Evolutionary conservation across 2,888 invertebrate genomes (phyloP), one percentile per base, ranked within the genome.

Genomic region (Thalpophila matura): DNA sequence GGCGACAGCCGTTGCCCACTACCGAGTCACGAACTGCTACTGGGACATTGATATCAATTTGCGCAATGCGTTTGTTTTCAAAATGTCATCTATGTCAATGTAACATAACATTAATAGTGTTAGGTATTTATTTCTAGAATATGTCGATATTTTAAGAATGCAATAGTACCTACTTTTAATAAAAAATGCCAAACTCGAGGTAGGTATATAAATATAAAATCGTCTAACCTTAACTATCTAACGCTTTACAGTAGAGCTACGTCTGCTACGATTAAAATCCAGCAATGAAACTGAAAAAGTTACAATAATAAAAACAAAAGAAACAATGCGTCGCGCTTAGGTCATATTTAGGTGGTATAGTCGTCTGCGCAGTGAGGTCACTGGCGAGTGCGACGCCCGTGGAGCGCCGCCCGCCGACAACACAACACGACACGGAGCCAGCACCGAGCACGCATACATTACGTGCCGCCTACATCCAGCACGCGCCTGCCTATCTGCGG

Each of bases 391-490:
- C 89, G 90, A 84, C 86, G 89, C 79, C 86, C 87, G 89, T 82
- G 79, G 80, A 76, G 72, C 74, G 74, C 63, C 72, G 61, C 55
- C 77, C n/a, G n/a, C n/a, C n/a, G 83, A 86, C 90, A 88, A 86
- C 86, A 86, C 90, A 88, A 86, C 86, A 86, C 87, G 87, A 85
- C 85, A 85, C 77, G 83, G 86, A 85, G 85, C 83, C 81, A 80
- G 74, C 81, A 79, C 80, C 86, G 89, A 89, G 84, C 93, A 92
- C 92, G 92, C 92, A 89, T 88, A 88, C 86, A 89, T 89, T 89
- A 89, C 92, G 89, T 93, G 92, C 89, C 90, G 86, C 89, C 89
- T 89, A 91, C 90, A 86, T 84, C 84, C 86, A 87, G 70, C 71
- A 71, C 70, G 61, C 82, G 81, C 80, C 82, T 81, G 86, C 81